Evolutionary conservation across 2,888 invertebrate species (phyloP), one percentile per base, ranked within the genome.

Genomic region (Cataglyphis cursor): DNA sequence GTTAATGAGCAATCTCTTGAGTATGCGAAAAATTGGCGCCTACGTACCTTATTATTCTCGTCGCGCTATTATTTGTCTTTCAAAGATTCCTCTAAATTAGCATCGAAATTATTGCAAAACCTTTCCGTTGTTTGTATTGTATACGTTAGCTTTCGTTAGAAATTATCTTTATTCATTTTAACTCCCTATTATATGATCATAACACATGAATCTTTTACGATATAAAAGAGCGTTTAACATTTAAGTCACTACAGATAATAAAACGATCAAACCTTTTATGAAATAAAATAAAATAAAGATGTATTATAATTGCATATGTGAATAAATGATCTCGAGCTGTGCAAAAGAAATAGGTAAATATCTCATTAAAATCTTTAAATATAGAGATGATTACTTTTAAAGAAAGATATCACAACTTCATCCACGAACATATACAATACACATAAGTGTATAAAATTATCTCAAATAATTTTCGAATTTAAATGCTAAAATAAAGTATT

Each of bases 21-120:
- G 83, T 51, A 90, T 89, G 87, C 75, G 72, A 90, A 85, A 88
- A 88, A 89, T 89, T 70, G 12, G 83, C 88, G 83, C 90, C 89
- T 84, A 90, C 90, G 54, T 24, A 73, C 54, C 35, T 87, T 85
- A 84, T 84, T 83, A 62, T 80, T 83, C 81, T 35, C 54, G 9
- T 18, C 12, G 38, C 64, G 28, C 9, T 48, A 44, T 54, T 35
- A 8, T 0, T 21, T 57, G 28, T 38, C 35, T 44, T 9, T 18
- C 15, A 8, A 35, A 57, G 10, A 10, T 78, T 44, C 35, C 18
- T 59, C 10, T 31, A 12, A 8, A 68, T 78, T 31, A 68, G 31
- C 57, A 21, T 57, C 41, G 9, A 54, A 38, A 68, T 3, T 10
- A 21, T 80, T 80, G 31, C 24, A 1, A 70, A 70, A 80, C 5